Evolutionary conservation across 2,888 invertebrate genomes (phyloP).

Genomic region (Dryomyza anilis): DNA sequence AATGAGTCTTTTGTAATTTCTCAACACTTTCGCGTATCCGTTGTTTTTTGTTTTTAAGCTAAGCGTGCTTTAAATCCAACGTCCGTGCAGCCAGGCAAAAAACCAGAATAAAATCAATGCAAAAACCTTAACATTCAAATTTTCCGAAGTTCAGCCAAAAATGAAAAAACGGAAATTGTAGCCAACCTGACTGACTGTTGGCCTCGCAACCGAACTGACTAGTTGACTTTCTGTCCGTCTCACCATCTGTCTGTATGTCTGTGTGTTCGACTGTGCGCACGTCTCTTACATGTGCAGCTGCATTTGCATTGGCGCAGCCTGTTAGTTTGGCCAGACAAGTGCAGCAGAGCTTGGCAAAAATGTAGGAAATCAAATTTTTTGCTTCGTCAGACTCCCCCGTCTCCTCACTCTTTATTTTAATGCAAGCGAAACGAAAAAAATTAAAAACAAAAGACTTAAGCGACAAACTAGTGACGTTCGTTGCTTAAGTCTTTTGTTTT

Average conservation of each 20-base stretch:
- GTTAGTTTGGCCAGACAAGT: not conserved
- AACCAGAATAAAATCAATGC: conserved; percentile 17
- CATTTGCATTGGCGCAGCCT: not conserved
- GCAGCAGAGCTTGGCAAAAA: conserved; percentile 22
- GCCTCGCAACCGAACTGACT: not conserved
- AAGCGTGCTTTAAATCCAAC: too few relatives aligned
- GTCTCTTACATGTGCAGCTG: not conserved
- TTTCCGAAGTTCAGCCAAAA: not conserved
- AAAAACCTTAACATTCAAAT: conserved; percentile 42
- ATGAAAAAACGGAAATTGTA: not conserved
- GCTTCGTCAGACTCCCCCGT: too few relatives aligned
- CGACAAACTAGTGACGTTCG: conserved; percentile 30
- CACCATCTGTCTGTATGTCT: not conserved
- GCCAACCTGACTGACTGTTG: not conserved
- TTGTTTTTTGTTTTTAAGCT: too few relatives aligned
- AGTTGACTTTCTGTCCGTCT: not conserved
- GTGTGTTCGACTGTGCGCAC: not conserved
- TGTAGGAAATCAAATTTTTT: conserved; percentile 13
- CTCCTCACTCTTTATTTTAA: too few relatives aligned
- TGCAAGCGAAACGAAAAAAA: too few relatives aligned
- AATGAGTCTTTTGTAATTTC: too few relatives aligned
- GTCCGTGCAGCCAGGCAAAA: too few relatives aligned
- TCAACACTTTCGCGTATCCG: too few relatives aligned
- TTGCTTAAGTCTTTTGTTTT: conserved; percentile 32
- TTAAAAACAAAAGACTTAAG: not conserved